Evolutionary conservation across 2,113 vertebrate genomes (phyloP).

Genomic region (Regulus satrapa): DNA sequence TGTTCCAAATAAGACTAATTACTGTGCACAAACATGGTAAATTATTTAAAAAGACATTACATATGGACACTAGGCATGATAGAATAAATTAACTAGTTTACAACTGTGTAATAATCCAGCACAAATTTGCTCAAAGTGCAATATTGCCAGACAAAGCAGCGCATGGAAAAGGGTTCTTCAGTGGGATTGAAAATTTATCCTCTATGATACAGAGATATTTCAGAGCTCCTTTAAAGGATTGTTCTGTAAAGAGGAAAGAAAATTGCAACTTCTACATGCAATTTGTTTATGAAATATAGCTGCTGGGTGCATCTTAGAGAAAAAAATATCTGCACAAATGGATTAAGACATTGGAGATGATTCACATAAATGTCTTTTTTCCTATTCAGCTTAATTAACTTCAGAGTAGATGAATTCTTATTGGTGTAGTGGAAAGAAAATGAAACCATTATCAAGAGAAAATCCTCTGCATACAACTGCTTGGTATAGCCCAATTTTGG

Average conservation of each 20-base stretch:
- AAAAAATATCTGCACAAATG: constrained; percentile 20
- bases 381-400: constrained; percentile 51
- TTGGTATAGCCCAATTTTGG: neutral
- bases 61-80: neutral
- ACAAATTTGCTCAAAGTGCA: neutral
- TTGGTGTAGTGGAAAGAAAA: constrained; percentile 26
- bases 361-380: constrained; percentile 34
- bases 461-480: neutral
- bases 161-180: neutral
- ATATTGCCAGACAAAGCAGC: neutral
- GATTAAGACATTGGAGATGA: neutral
- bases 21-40: neutral
- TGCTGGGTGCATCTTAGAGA: neutral
- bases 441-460: constrained; percentile 18
- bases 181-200: neutral
- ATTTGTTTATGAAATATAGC: constrained; percentile 28
- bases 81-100: constrained; percentile 10
- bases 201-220: neutral
- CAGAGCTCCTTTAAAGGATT: neutral
- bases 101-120: neutral
- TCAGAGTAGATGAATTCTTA: constrained; percentile 37
- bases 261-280: neutral
- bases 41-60: neutral
- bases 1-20: neutral
- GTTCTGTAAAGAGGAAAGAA: neutral